Evolutionary conservation across 2,113 vertebrate species (phyloP).

Genomic region (Octodon degus): DNA sequence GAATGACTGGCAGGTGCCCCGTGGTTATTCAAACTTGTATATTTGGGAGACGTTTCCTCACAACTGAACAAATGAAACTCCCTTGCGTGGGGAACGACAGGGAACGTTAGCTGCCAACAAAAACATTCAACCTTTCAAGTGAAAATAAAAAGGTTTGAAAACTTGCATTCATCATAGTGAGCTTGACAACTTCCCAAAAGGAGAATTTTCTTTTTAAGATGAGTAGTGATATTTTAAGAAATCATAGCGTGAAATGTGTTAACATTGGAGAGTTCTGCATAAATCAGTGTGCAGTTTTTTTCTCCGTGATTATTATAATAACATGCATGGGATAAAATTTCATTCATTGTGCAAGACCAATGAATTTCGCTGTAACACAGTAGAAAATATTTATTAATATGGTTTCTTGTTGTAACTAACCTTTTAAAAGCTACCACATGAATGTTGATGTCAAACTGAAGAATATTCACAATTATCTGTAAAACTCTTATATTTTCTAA

Average conservation of each 20-base stretch:
- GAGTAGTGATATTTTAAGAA: background rate
- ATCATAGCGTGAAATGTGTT: background rate
- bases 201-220: conserved; percentile 32
- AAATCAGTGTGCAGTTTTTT: conserved; percentile 23
- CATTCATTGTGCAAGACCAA: background rate
- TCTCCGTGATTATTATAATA: background rate
- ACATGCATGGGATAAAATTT: background rate
- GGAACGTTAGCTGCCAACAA: background rate
- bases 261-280: background rate
- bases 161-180: background rate
- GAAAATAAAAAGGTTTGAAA: background rate
- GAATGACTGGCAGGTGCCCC: background rate
- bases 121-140: background rate
- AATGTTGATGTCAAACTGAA: background rate
- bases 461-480: background rate
- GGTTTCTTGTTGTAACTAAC: background rate
- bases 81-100: background rate
- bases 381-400: background rate
- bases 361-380: background rate
- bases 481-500: conserved; percentile 41
- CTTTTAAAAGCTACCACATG: background rate
- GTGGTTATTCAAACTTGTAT: background rate
- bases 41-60: background rate
- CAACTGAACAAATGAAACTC: background rate
- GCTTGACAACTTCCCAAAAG: background rate